These are phyloP conservation scores for Crotalus helleri DNA, from an alignment of 2,113 vertebrate species.

Conservation along the genomic window DNA sequence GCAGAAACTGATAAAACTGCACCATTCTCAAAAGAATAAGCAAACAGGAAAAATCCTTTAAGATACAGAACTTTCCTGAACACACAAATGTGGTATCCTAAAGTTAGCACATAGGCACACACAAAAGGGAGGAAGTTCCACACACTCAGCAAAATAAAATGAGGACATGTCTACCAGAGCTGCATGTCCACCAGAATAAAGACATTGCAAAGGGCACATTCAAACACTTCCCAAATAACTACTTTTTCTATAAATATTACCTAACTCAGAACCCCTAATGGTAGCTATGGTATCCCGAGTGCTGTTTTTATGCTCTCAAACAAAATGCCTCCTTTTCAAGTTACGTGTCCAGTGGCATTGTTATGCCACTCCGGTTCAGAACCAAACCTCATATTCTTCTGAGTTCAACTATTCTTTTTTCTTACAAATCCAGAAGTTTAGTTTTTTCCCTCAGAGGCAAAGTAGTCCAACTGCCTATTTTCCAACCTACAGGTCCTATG, in stretches of 20 bases:
- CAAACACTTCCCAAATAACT: background rate
- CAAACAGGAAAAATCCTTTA: background rate
- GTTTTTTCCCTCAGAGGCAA: background rate
- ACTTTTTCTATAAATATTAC: background rate
- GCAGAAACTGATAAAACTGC: too few relatives aligned
- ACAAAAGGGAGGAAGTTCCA: background rate
- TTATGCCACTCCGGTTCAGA: background rate
- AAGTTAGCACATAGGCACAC: background rate
- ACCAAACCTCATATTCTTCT: background rate
- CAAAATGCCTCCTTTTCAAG: background rate
- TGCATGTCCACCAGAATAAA: background rate
- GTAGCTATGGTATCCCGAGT: background rate
- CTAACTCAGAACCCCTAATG: background rate
- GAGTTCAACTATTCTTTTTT: background rate
- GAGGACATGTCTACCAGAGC: background rate
- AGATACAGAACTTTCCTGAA: background rate
- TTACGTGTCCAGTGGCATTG: background rate
- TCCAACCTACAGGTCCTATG: background rate
- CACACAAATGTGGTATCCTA: background rate
- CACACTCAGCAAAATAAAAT: background rate
- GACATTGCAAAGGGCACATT: background rate
- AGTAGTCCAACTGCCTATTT: background rate
- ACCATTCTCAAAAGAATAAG: background rate
- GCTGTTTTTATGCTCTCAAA: background rate
- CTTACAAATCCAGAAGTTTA: background rate